These are phyloP conservation scores for Anas bahamensis DNA, from an alignment of 2,797 vertebrate species.

Conservation along the genomic window DNA sequence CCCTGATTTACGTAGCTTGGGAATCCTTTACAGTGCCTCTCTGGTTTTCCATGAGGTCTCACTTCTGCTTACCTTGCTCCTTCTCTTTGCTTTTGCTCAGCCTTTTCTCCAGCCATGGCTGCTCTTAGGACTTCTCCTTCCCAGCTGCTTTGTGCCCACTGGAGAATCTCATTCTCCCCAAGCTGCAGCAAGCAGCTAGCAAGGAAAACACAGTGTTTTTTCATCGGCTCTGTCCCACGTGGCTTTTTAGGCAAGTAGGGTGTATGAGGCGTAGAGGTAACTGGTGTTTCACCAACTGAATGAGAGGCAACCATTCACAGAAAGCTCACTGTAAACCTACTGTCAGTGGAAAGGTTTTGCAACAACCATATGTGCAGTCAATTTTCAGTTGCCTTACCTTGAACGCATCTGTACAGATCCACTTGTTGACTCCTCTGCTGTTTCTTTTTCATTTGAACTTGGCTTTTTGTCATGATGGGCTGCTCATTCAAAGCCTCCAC, in stretches of 20 bases:
- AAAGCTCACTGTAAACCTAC: not conserved
- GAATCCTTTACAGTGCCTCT: not conserved
- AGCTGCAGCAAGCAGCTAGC: not conserved
- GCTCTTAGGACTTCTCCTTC: not conserved
- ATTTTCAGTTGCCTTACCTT: not conserved
- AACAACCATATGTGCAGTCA: not conserved
- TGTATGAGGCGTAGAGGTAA: not conserved
- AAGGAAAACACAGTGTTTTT: not conserved
- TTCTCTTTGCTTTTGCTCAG: not conserved
- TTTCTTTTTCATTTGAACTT: not conserved
- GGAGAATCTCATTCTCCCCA: not conserved
- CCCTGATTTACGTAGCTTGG: not conserved
- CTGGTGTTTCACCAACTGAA: not conserved
- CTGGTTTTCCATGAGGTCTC: not conserved
- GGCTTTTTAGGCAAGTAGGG: not conserved
- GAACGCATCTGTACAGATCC: not conserved
- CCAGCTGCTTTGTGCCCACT: not conserved
- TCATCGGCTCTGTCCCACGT: accelerated
- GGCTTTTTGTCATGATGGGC: not conserved
- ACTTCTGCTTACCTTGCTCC: not conserved
- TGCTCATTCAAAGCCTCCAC: not conserved
- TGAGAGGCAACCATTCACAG: not conserved
- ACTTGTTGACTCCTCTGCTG: not conserved
- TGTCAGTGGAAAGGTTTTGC: not conserved
- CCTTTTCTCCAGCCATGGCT: not conserved